phyloP scores from a whole-genome alignment of 2,888 invertebrate genomes.

The Coenonympha glycerion region DNA sequence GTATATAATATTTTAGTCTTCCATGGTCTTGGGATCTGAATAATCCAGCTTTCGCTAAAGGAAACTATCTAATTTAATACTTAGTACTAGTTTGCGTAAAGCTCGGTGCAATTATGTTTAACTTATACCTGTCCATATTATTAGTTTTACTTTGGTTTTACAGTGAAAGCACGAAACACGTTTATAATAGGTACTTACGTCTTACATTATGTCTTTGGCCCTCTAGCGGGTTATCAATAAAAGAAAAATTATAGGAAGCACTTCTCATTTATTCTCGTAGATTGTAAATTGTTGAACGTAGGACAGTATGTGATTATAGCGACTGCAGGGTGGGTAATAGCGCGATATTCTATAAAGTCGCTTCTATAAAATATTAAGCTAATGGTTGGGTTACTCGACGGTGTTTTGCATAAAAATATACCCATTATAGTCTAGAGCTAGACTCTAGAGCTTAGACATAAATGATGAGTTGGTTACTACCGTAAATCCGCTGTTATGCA shows the following conservation, averaged over 20 bases:
- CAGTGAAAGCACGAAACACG: conserved; percentile 48
- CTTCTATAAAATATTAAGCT: conserved; percentile 42
- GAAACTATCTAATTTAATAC: no score
- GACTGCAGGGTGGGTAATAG: conserved; percentile 40
- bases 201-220: conserved; percentile 33
- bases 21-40: no score
- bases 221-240: conserved; percentile 41
- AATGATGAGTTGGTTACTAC: neutral
- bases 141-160: conserved; percentile 25
- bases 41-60: neutral
- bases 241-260: conserved; percentile 54
- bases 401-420: conserved; percentile 26
- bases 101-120: neutral
- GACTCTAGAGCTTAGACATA: no score
- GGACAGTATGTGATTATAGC: conserved; percentile 35
- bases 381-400: conserved; percentile 31
- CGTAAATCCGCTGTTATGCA: no score
- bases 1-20: no score
- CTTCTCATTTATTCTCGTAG: no score
- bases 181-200: no score
- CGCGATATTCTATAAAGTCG: conserved; percentile 43
- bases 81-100: no score
- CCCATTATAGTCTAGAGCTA: no score
- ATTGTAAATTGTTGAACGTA: conserved; percentile 31
- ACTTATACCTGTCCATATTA: conserved; percentile 7